A percentile compares a stretch with the other conserved stretches of the same genome.
These are phyloP conservation scores for Eulemur albifrons DNA, from an alignment of 2,797 vertebrate species.

Conservation along the genomic window DNA sequence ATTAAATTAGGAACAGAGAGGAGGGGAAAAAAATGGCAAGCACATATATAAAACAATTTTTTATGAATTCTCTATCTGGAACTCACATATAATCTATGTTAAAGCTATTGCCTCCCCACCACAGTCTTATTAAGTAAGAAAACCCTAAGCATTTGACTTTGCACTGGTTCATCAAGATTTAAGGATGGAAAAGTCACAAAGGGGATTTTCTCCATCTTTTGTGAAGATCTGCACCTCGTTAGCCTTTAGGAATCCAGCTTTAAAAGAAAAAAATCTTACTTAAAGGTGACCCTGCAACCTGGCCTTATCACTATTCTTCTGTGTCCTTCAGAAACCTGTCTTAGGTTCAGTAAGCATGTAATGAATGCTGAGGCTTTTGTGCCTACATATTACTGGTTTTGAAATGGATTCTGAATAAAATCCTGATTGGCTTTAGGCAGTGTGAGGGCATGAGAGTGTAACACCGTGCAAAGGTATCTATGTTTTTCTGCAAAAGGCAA, in stretches of 20 bases:
- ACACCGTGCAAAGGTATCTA: accelerated
- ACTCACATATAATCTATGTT: background rate
- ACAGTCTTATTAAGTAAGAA: background rate
- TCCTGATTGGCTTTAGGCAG: background rate
- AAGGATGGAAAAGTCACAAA: background rate
- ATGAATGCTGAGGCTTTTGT: background rate
- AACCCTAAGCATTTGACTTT: background rate
- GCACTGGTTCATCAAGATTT: too few species aligned
- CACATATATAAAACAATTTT: background rate
- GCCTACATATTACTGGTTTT: background rate
- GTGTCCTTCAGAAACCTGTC: background rate
- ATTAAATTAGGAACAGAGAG: background rate
- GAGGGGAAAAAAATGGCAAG: background rate
- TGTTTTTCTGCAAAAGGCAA: constrained; percentile 10
- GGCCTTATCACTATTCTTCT: background rate
- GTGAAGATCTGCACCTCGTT: background rate
- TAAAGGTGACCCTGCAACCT: background rate
- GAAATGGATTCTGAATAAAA: background rate
- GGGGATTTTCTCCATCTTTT: background rate
- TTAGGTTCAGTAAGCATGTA: background rate
- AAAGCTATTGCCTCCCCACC: background rate
- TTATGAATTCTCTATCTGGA: background rate
- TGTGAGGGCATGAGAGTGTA: background rate
- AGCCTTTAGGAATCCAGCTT: background rate
- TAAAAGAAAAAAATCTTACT: background rate